Conservation (phyloP, 1,140 invertebrate genomes). For the Drosophila takahashii region DNA sequence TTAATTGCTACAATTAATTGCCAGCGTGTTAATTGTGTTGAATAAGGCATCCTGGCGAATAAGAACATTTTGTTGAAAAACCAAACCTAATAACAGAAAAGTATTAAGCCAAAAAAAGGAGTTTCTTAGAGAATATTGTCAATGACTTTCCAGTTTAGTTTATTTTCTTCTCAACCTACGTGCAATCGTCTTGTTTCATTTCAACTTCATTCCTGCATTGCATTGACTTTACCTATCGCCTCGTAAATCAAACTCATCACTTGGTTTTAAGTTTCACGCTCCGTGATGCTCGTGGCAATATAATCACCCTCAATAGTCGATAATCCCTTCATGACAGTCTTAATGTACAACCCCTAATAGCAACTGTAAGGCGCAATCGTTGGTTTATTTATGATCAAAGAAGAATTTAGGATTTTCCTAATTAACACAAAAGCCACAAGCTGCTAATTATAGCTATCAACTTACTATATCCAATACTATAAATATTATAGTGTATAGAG, state of each 20-base stretch:
- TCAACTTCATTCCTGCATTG: constrained; percentile 4
- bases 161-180: too few relatives aligned
- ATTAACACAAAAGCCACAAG: constrained; percentile 7
- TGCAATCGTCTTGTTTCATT: background rate
- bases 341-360: constrained; percentile 34
- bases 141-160: too few relatives aligned
- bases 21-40: constrained; percentile 33
- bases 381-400: constrained; percentile 17
- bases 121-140: too few relatives aligned
- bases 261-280: constrained; percentile 8
- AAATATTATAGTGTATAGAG: constrained; percentile 6
- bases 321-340: constrained; percentile 42
- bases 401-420: background rate
- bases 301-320: constrained; percentile 34
- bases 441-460: constrained; percentile 27
- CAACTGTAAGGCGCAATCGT: constrained; percentile 12
- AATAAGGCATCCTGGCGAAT: background rate
- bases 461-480: constrained; percentile 24
- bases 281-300: constrained; percentile 57
- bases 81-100: too few relatives aligned
- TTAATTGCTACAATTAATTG: constrained; percentile 53
- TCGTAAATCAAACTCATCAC: constrained; percentile 46
- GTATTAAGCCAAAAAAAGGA: too few relatives aligned
- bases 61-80: too few relatives aligned
- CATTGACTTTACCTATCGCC: background rate